Evolutionary conservation across 2,888 invertebrate species (phyloP), one percentile per base, ranked within the genome.

Genomic region (Himalopsyche tibetana): DNA sequence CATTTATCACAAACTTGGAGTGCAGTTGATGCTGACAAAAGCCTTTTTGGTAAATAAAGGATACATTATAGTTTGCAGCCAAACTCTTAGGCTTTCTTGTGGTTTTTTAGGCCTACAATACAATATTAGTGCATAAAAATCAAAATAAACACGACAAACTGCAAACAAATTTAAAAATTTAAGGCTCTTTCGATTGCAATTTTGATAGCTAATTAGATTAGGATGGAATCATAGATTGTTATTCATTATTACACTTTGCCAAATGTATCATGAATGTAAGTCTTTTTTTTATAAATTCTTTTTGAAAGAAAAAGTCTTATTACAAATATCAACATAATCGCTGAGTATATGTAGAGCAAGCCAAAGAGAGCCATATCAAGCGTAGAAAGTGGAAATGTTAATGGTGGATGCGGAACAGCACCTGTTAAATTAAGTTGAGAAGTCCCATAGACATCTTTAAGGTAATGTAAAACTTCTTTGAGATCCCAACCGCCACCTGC

Each of bases 341-440:
- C 95, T 91, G 96, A 96, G 90, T 95, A 94, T 90, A 95, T 93
- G 92, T 96, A 96, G 90, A 97, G 93, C 89, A 96, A 92, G 91
- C 96, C 95, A 91, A 96, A 95, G 92, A 96, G 94, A 90, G 96
- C 95, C 91, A 96, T 95, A 91, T 96, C 96, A 91, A 95, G 92
- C 90, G 93, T 92, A 89, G 94, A 95, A 91, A 95, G 94, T 83
- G 94, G 93, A 91, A 92, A 81, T 90, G 89, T 19, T 86, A 84
- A 19, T 12, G 40, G 80, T 90, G 90, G 83, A 92, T 81, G 82
- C 90, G 11, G 90, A 88, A 6, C 91, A 12, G 84, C 92, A 89
- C 94, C 94, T 74, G 94, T 90, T 80, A 91, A 91, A 89, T 93
- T 93, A 9, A 91, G 90, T 56, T 89, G 90, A 55, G 90, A 90